These are phyloP conservation scores for Ceratitis capitata DNA, from an alignment of 1,140 invertebrate species.

Conservation along the genomic window DNA sequence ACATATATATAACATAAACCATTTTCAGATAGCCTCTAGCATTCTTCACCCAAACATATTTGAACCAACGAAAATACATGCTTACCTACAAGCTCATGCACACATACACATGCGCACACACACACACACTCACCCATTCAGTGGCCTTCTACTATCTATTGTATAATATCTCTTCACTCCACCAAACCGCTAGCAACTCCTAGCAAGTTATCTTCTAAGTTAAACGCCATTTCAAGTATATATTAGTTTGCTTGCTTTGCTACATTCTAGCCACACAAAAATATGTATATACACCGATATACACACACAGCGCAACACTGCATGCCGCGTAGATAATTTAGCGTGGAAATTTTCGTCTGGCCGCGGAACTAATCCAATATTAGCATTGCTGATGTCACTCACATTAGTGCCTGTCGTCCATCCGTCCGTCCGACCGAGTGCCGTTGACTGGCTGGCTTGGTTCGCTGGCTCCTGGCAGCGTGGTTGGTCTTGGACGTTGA, in stretches of 20 bases:
- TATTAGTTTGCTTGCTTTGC: not conserved
- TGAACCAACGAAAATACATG: not conserved
- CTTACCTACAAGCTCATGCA: not conserved
- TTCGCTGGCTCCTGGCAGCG: not conserved
- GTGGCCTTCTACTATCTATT: too few species aligned
- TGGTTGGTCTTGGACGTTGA: not conserved
- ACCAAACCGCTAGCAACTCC: too few species aligned
- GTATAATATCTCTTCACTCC: too few species aligned
- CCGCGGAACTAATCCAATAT: slow-evolving; percentile 4
- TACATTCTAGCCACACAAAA: too few species aligned
- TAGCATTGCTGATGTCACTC: slow-evolving; percentile 4
- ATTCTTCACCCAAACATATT: not conserved
- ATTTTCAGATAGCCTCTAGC: not conserved
- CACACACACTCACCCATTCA: not conserved
- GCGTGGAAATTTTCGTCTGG: slow-evolving; percentile 13
- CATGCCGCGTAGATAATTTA: not conserved
- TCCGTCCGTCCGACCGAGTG: not conserved
- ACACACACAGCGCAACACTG: not conserved
- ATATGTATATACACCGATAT: too few species aligned
- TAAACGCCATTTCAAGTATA: slow-evolving; percentile 30
- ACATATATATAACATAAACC: not conserved
- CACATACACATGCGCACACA: not conserved
- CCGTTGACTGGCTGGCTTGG: not conserved
- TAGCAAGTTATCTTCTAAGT: not conserved
- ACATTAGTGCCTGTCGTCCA: not conserved